A percentile compares a stretch with the other conserved stretches of the same genome.
These are phyloP conservation scores for Melipona beecheii DNA, from an alignment of 2,888 invertebrate species.

Conservation along the genomic window DNA sequence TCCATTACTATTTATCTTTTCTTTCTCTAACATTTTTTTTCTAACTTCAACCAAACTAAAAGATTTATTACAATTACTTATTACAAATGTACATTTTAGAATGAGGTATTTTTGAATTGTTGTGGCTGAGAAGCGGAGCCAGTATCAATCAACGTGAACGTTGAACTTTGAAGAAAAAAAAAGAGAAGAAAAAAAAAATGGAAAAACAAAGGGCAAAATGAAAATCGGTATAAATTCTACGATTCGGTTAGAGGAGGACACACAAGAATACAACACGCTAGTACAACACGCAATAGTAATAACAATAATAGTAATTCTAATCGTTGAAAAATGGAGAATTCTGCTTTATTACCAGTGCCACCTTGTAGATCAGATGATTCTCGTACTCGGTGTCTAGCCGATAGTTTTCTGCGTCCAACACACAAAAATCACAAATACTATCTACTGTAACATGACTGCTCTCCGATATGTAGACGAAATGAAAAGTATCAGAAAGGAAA, in stretches of 20 bases:
- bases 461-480: slow-evolving; percentile 53
- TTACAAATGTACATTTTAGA: background rate
- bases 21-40: no score
- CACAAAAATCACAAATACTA: slow-evolving; percentile 81
- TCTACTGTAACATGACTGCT: slow-evolving; percentile 65
- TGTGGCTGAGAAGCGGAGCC: background rate
- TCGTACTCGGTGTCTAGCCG: slow-evolving; percentile 98
- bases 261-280: slow-evolving; percentile 39
- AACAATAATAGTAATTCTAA: slow-evolving; percentile 53
- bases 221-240: background rate
- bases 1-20: background rate
- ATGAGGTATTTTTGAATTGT: background rate
- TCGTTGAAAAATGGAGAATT: slow-evolving; percentile 62
- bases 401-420: slow-evolving; percentile 95
- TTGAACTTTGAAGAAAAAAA: background rate
- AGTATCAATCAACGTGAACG: background rate
- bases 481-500: background rate
- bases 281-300: slow-evolving; percentile 49
- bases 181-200: background rate
- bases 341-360: slow-evolving; percentile 90
- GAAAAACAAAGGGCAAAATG: background rate
- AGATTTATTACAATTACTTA: no score
- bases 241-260: slow-evolving; percentile 64
- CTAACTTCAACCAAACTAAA: no score
- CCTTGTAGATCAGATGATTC: slow-evolving; percentile 98